A percentile compares a stretch with the other conserved stretches of the same genome.
Conservation (phyloP, 2,797 vertebrate genomes). For the Notamacropus eugenii region DNA sequence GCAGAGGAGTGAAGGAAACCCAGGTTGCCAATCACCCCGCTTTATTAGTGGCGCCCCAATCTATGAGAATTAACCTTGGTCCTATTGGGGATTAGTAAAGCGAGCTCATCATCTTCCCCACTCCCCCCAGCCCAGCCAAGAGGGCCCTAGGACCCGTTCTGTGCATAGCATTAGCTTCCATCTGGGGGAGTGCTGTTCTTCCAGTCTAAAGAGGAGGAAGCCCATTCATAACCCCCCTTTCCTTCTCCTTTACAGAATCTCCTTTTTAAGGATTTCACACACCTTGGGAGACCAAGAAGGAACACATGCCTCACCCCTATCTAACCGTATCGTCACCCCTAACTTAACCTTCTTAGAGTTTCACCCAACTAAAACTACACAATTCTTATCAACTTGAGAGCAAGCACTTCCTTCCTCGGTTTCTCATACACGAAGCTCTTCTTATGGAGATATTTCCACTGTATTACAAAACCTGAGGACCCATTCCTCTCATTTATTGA, state of each 20-base stretch:
- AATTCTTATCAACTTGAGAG: background rate
- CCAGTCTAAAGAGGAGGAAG: background rate
- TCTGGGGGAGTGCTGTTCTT: background rate
- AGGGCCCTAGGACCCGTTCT: background rate
- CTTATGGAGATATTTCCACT: background rate
- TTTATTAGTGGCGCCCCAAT: background rate
- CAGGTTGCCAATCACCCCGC: background rate
- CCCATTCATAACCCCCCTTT: background rate
- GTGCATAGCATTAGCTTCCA: background rate
- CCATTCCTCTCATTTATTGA: constrained; percentile 26
- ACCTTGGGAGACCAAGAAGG: background rate
- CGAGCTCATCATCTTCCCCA: background rate
- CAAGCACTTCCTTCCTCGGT: background rate
- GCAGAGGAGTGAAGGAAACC: background rate
- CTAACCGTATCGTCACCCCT: background rate
- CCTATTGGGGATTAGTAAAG: background rate
- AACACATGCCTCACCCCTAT: background rate
- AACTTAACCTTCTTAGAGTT: background rate
- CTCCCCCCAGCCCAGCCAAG: background rate
- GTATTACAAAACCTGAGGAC: background rate
- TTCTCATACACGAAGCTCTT: background rate
- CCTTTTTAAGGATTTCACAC: background rate
- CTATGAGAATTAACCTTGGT: background rate
- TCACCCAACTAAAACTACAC: background rate
- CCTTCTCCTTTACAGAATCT: background rate